Evolutionary conservation across 2,888 invertebrate species (phyloP).

Genomic region (Chromoteleia sp.): DNA sequence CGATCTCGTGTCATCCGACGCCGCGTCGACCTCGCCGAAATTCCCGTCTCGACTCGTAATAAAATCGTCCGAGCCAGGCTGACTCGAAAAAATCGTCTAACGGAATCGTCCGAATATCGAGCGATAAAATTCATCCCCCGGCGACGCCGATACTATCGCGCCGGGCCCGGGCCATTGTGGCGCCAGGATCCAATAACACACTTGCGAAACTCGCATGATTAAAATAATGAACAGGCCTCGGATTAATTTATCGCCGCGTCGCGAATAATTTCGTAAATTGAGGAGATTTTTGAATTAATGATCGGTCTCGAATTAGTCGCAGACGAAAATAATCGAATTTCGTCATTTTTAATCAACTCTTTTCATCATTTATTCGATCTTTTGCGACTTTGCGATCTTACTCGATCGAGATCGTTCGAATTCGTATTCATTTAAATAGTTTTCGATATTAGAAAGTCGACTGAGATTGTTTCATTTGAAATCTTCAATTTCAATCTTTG

Average conservation of each 20-base stretch:
- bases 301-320: neutral
- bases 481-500: no score
- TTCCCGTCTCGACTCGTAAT: constrained; percentile 74
- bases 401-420: no score
- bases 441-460: no score
- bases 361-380: no score
- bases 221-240: constrained; percentile 25
- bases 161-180: constrained; percentile 75
- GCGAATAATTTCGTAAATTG: constrained; percentile 38
- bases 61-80: constrained; percentile 77
- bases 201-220: constrained; percentile 55
- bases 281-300: constrained; percentile 26
- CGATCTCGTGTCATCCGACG: constrained; percentile 77
- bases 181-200: constrained; percentile 73
- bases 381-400: no score
- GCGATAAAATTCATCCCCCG: constrained; percentile 81
- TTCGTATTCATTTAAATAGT: no score
- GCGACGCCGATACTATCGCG: constrained; percentile 79
- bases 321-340: no score
- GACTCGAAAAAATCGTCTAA: constrained; percentile 80
- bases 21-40: constrained; percentile 51
- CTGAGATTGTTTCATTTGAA: no score
- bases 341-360: no score
- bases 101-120: constrained; percentile 83
- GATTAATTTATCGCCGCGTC: constrained; percentile 42